A percentile compares a stretch with the other conserved stretches of the same genome.
Evolutionary conservation across 2,113 vertebrate species (phyloP).

Genomic region (Motacilla alba): DNA sequence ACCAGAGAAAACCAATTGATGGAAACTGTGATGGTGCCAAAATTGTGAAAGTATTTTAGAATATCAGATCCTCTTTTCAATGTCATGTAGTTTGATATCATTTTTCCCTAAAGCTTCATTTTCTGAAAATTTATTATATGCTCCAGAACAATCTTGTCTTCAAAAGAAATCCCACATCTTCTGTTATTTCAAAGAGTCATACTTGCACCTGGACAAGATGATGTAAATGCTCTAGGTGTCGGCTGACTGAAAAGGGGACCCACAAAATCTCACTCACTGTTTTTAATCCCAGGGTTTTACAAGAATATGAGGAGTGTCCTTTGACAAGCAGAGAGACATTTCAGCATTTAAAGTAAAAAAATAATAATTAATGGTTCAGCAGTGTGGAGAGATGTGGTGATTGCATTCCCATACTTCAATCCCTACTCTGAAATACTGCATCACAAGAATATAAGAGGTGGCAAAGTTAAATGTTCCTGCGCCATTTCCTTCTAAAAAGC

Average conservation of each 20-base stretch:
- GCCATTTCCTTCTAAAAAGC: not conserved
- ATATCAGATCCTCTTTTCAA: conserved; percentile 19
- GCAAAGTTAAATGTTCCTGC: not conserved
- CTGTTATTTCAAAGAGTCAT: conserved; percentile 44
- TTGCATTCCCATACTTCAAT: not conserved
- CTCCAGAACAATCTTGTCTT: conserved; percentile 39
- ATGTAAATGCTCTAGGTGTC: not conserved
- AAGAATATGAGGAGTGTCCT: not conserved
- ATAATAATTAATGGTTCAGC: not conserved
- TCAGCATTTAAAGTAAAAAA: not conserved
- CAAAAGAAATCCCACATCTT: conserved; percentile 50
- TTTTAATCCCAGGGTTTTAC: not conserved
- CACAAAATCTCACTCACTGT: not conserved
- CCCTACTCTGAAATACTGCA: not conserved
- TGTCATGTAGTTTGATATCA: not conserved
- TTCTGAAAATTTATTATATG: conserved; percentile 45
- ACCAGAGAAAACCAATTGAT: not conserved
- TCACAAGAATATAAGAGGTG: not conserved
- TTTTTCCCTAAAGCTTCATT: conserved; percentile 45
- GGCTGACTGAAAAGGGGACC: conserved; percentile 7
- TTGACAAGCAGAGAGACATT: not conserved
- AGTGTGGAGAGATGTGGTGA: rapidly evolving
- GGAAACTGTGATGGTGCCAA: conserved; percentile 26
- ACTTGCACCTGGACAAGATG: conserved; percentile 37
- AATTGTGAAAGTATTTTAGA: not conserved